phyloP scores from a whole-genome alignment of 2,888 invertebrate genomes.

The Apotomis betuletana region DNA sequence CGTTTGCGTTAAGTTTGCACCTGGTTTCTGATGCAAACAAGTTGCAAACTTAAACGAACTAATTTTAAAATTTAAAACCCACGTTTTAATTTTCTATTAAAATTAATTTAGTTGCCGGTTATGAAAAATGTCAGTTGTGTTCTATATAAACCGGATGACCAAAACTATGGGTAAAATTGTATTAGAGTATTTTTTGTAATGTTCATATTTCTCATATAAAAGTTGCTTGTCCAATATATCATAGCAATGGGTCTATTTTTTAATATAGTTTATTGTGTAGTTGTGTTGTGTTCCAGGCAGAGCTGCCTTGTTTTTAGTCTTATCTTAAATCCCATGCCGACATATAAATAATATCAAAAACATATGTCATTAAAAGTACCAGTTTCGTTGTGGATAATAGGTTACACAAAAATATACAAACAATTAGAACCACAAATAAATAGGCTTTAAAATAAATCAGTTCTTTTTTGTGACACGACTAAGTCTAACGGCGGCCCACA shows the following conservation, averaged over 20 bases:
- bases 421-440: conserved; percentile 45
- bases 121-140: too few species aligned
- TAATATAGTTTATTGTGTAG: too few species aligned
- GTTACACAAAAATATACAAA: conserved; percentile 57
- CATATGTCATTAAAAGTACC: conserved; percentile 18
- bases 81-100: not conserved
- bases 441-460: conserved; percentile 56
- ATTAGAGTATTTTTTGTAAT: too few species aligned
- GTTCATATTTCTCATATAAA: too few species aligned
- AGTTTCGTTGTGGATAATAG: conserved; percentile 37
- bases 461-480: conserved; percentile 49
- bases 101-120: too few species aligned
- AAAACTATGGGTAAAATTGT: too few species aligned
- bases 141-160: too few species aligned
- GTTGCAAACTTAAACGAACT: not conserved
- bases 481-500: conserved; percentile 13
- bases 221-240: too few species aligned
- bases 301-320: not conserved
- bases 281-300: not conserved
- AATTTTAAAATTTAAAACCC: not conserved
- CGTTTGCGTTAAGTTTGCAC: not conserved
- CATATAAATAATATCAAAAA: conserved; percentile 4
- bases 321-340: not conserved
- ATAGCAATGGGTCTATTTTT: too few species aligned
- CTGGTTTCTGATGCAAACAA: not conserved